Base-by-base conservation (phyloP, 2,797 vertebrate species). In the Tenualosa thibaudeaui region DNA sequence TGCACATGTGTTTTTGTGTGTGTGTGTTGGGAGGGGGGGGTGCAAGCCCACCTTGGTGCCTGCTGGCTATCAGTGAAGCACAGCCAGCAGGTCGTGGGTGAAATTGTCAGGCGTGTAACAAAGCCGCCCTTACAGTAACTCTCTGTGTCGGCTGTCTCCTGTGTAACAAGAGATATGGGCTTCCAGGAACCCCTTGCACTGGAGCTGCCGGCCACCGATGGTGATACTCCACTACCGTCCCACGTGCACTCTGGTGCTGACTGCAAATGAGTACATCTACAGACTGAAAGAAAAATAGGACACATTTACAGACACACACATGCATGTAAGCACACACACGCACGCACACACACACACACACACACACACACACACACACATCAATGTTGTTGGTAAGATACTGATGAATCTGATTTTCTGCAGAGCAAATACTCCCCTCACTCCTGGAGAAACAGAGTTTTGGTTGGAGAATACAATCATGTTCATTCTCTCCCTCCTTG, bases 21-120 rank as follows among this genome's bases (percentile, higher is more conserved):
- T 13, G 51, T 53, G 51, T 53, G 51, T 53, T 50, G 31, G 31
- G 31, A 31, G 31, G 51, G 89, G 88, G 85, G 87, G 84, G 84
- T 0, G 26, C 81, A 22, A 78, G 91, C 87, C 88, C 89, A 90
- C 90, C 91, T 92, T 93, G 92, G 93, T 92, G 91, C 88, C 82
- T 85, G 13, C 62, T 43, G 86, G 90, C 90, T 91, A 92, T 93
- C 91, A 92, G 92, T 87, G 83, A 91, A 91, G 86, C 89, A 90
- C 94, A 93, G 92, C 92, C 92, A 90, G 91, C 83, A 86, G 87
- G 90, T 88, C 91, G 93, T 89, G 91, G 89, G 91, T 37, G 89
- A 93, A 89, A 92, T 56, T 85, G 81, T 58, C 85, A 92, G 88
- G 91, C 91, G 89, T 90, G 86, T 88, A 89, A 92, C 90, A 84